Base-by-base conservation (phyloP, 1,140 invertebrate genomes). In the Neocloeon triangulifer region DNA sequence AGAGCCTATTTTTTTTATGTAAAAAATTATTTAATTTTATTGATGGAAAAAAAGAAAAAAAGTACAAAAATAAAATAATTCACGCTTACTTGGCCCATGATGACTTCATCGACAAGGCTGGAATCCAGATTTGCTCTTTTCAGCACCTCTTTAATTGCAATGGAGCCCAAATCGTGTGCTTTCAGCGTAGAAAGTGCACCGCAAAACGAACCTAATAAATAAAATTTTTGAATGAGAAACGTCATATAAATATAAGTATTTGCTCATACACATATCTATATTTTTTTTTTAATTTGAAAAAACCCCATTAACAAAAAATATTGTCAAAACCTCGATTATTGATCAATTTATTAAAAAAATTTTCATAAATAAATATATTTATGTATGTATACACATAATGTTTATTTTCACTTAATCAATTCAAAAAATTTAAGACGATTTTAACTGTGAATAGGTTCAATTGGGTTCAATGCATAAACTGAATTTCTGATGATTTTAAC, bases 91-190 rank as follows among this genome's bases (percentile, higher is more conserved):
- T 88, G 81, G 18, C 82, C 82, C 42, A 86, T 49, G 38, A 86
- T 75, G n/a, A 86, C 76, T 62, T 86, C 78, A 25, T 66, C 68
- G 17, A 86, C 69, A 49, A 80, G 66, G 19, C 58, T 50, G 8
- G 64, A 52, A 21, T 43, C 34, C 7, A 85, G 44, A 36, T 62
- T 59, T 17, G 66, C 64, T 45, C 72, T 56, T 25, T 47, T 46
- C 7, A 85, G 43, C 22, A 69, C 65, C 51, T 80, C 77, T 47
- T 65, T 64, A 23, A 88, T 78, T 9, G 71, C 76, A 38, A 71
- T 49, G 31, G 66, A 53, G 25, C 81, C 81, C n/a, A 88, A 50
- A 37, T 80, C 70, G 44, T 69, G 62, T 27, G 72, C 69, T 46
- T 66, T 61, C 2, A 80, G 22, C 19, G 60, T 56, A 13, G 75